Evolutionary conservation across 2,113 vertebrate genomes (phyloP).

Genomic region (Uropsilus gracilis): DNA sequence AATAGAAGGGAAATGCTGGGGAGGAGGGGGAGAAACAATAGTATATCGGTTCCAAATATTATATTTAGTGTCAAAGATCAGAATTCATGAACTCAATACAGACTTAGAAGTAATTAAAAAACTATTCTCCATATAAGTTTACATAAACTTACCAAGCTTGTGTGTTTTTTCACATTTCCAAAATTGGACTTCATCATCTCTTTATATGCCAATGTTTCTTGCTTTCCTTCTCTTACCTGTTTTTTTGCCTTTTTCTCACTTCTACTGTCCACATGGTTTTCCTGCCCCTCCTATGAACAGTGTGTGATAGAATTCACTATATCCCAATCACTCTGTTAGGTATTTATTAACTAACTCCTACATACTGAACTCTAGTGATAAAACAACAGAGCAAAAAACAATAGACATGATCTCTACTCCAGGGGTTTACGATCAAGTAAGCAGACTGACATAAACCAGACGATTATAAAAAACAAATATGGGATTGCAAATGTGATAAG

Average conservation of each 20-base stretch:
- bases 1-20: conserved; percentile 3
- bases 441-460: not conserved
- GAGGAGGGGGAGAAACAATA: conserved; percentile 31
- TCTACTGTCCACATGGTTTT: conserved; percentile 2
- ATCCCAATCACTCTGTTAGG: not conserved
- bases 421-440: not conserved
- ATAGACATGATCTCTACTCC: not conserved
- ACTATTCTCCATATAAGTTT: not conserved
- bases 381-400: conserved; percentile 21
- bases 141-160: not conserved
- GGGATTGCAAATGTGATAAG: not conserved
- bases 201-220: not conserved
- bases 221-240: not conserved
- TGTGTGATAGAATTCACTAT: not conserved
- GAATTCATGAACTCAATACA: not conserved
- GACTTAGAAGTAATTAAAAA: not conserved
- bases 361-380: not conserved
- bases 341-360: not conserved
- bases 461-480: not conserved
- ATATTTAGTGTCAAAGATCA: not conserved
- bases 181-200: not conserved
- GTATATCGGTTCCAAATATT: conserved; percentile 3
- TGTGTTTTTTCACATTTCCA: not conserved
- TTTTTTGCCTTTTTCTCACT: conserved; percentile 23
- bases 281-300: not conserved